Base-by-base conservation (phyloP, 2,888 invertebrate genomes). In the Metacarcinus magister region DNA sequence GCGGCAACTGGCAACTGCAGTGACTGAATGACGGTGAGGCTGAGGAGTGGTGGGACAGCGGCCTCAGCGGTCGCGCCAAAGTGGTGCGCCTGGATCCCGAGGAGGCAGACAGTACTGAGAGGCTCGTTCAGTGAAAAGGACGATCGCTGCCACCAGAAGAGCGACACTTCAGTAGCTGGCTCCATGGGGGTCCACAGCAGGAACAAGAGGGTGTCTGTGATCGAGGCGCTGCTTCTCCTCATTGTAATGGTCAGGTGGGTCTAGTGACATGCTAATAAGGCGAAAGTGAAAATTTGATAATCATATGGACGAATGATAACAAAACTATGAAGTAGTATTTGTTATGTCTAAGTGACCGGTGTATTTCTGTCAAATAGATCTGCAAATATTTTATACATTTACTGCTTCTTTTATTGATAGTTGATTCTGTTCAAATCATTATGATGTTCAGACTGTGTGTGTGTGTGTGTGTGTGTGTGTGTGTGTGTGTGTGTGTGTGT, bases 401-500 rank as follows among this genome's bases (percentile, higher is more conserved):
- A 28, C 10, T 8, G 54, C 16, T 75, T 2, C 10, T 10, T 75
- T 75, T 75, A 75, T 75, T 28, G 10, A 23, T 28, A 75, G 23
- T 8, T 7, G 75, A 28, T 75, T 75, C n/a, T 75, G 28, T 4
- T 75, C 28, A n/a, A 23, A 75, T 28, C 7, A 4, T 7, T 19
- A n/a, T 67, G n/a, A 4, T 67, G n/a, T 67, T 67, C 23, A 67
- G n/a, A 67, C 4, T 54, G 19, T 54, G 54, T 16, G 19, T 54
- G 54, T 54, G 19, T 54, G 54, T 54, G 10, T 54, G 54, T 28
- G 75, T 28, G n/a, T 82, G 28, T 82, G 75, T 82, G 75, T 82
- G 75, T 82, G 75, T 82, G 75, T 82, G 75, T 39, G 87, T 87
- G 87, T 87, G 87, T 87, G 87, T 87, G 87, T 87, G 87, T 87